phyloP scores from a whole-genome alignment of 2,888 invertebrate genomes.

The Tetragonula carbonaria region DNA sequence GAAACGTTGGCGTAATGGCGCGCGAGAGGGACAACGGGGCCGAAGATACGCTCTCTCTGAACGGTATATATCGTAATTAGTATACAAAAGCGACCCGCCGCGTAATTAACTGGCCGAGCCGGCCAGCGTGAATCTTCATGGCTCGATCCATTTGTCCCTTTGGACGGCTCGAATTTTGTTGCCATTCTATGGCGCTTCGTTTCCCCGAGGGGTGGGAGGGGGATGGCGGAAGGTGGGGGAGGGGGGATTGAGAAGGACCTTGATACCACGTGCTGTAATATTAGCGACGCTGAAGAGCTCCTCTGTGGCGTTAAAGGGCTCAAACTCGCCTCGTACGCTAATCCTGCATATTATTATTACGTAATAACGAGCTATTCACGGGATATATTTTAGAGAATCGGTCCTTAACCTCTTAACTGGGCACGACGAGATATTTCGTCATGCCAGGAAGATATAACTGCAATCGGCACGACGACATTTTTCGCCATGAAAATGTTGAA shows the following conservation, averaged over 20 bases:
- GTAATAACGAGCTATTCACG: neutral
- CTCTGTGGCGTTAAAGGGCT: neutral
- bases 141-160: constrained; percentile 46
- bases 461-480: too few species aligned
- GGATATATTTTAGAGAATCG: neutral
- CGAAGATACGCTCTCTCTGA: constrained; percentile 28
- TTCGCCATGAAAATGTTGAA: too few species aligned
- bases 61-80: constrained; percentile 55
- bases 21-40: neutral
- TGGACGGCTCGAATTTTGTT: constrained; percentile 24
- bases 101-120: constrained; percentile 52
- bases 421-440: too few species aligned
- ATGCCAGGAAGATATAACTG: too few species aligned
- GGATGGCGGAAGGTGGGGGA: neutral
- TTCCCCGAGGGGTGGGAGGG: neutral
- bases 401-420: neutral
- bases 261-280: neutral
- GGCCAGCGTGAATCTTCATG: constrained; percentile 37
- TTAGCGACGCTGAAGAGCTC: constrained; percentile 16
- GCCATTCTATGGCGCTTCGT: constrained; percentile 27
- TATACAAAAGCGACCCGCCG: constrained; percentile 55
- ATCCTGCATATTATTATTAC: constrained; percentile 12
- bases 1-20: constrained; percentile 49
- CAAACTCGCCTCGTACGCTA: neutral
- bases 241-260: constrained; percentile 39